A percentile compares a stretch with the other conserved stretches of the same genome.
These are phyloP conservation scores for Phylloscopus collybita DNA, from an alignment of 2,797 vertebrate species.

Conservation along the genomic window DNA sequence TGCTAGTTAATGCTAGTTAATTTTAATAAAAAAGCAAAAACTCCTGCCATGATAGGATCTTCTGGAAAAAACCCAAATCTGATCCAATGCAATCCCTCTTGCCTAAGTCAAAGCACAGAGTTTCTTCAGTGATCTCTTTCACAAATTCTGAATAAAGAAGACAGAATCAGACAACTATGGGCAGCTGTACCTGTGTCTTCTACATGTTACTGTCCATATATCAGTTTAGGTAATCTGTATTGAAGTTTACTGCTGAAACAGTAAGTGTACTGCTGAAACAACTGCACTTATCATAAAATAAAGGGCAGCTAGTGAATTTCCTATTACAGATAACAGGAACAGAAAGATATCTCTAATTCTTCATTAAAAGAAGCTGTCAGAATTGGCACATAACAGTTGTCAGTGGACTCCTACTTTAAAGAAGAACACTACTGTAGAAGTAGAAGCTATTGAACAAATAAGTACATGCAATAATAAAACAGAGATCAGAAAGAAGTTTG, in stretches of 20 bases:
- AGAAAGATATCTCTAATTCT: neutral
- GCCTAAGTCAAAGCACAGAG: neutral
- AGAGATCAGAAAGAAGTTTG: neutral
- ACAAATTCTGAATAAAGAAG: neutral
- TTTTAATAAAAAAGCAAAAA: neutral
- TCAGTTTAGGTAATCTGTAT: neutral
- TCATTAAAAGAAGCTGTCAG: neutral
- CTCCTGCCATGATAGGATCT: neutral
- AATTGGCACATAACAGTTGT: neutral
- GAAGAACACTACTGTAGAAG: neutral
- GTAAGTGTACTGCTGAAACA: neutral
- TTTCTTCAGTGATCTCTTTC: neutral
- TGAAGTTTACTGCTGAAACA: neutral
- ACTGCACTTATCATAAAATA: neutral
- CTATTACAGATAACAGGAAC: neutral
- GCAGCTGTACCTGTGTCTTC: neutral
- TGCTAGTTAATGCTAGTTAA: neutral
- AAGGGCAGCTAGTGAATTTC: neutral
- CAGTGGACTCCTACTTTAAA: neutral
- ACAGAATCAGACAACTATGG: neutral
- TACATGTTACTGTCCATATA: neutral
- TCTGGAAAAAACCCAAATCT: neutral
- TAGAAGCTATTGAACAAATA: neutral
- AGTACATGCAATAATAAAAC: neutral
- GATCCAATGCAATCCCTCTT: neutral